Conservation (phyloP, 2,888 invertebrate species). For the Ceratothoa steindachneri region DNA sequence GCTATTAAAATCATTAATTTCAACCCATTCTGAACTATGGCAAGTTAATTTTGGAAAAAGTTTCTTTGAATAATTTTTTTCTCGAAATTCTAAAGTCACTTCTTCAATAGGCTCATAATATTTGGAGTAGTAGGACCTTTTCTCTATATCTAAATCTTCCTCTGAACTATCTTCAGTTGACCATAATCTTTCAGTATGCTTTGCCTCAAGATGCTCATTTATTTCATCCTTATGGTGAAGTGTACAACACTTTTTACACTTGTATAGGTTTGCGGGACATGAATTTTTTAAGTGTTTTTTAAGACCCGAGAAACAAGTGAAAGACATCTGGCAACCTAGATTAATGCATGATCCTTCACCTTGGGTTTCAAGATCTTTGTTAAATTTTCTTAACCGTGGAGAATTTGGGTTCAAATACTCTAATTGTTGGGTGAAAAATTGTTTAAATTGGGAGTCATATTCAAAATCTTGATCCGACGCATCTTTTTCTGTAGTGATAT, state of each 20-base stretch:
- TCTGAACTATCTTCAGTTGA: background rate
- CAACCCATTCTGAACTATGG: slow-evolving; percentile 5
- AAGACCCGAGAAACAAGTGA: slow-evolving; percentile 5
- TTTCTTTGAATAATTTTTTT: background rate
- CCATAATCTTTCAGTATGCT: slow-evolving; percentile 8
- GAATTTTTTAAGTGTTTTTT: slow-evolving; percentile 7
- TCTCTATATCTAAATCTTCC: background rate
- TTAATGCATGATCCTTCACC: slow-evolving; percentile 17
- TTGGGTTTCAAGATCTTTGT: background rate
- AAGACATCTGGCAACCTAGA: slow-evolving; percentile 12
- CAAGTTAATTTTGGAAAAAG: slow-evolving; percentile 14
- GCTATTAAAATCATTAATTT: background rate
- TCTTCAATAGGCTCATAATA: slow-evolving; percentile 20
- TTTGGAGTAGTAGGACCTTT: background rate
- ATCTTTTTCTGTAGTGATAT: background rate
- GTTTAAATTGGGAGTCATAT: background rate
- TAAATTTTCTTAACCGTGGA: slow-evolving; percentile 1
- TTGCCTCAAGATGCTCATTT: slow-evolving; percentile 13
- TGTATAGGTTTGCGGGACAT: background rate
- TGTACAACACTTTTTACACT: slow-evolving; percentile 19
- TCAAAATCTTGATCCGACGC: slow-evolving; percentile 13
- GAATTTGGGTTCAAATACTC: background rate
- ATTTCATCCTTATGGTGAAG: slow-evolving; percentile 2
- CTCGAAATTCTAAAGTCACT: slow-evolving; percentile 24
- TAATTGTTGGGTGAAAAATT: background rate